These are phyloP conservation scores for Chloropsis hardwickii DNA, from an alignment of 2,113 vertebrate genomes.

Conservation along the genomic window DNA sequence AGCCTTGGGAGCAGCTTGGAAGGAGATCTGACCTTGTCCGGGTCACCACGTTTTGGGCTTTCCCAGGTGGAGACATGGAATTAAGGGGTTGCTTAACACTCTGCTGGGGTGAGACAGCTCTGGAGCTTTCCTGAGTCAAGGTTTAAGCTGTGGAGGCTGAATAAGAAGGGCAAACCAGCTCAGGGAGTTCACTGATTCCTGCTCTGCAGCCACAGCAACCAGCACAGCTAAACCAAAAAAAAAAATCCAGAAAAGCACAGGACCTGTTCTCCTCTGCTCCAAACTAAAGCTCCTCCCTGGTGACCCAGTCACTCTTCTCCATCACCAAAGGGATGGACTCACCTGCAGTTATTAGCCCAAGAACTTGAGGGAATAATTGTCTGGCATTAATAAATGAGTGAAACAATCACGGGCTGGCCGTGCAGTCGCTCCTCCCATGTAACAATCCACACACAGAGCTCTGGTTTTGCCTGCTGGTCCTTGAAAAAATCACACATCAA, in stretches of 20 bases:
- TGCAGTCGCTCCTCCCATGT: accelerated
- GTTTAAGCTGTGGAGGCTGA: neutral
- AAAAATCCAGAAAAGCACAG: neutral
- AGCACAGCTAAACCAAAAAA: neutral
- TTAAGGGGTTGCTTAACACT: accelerated
- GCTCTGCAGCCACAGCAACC: neutral
- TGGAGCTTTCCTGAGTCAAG: neutral
- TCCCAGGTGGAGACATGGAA: neutral
- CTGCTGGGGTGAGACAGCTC: neutral
- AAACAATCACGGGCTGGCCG: accelerated
- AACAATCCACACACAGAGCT: neutral
- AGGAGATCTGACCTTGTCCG: neutral
- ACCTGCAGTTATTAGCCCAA: neutral
- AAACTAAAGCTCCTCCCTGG: neutral
- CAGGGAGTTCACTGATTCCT: neutral
- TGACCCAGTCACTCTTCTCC: neutral
- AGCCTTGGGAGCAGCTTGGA: neutral
- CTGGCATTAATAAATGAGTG: neutral
- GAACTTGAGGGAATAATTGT: neutral
- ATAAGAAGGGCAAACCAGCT: neutral
- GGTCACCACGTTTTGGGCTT: accelerated
- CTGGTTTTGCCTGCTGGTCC: neutral
- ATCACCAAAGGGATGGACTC: neutral
- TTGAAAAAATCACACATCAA: neutral
- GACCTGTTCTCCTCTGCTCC: neutral